A percentile compares a stretch with the other conserved stretches of the same genome.
Evolutionary conservation across 2,113 vertebrate genomes (phyloP).

Genomic region (Peromyscus maniculatus): DNA sequence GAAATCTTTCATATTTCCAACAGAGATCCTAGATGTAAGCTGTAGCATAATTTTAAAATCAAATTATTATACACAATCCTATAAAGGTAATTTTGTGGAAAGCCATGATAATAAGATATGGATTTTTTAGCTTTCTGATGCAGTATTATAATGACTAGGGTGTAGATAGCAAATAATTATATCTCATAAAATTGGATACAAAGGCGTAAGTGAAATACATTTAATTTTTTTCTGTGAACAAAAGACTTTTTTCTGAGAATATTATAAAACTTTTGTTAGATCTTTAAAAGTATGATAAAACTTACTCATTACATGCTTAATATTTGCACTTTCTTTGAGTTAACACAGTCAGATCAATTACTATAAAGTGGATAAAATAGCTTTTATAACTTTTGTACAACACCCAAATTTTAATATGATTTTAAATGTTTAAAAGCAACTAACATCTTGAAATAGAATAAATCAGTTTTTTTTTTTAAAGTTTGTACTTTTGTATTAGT

Average conservation of each 20-base stretch:
- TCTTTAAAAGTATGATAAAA: slow-evolving; percentile 48
- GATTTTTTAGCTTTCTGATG: slow-evolving; percentile 34
- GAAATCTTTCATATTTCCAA: slow-evolving; percentile 32
- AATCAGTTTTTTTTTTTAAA: not conserved
- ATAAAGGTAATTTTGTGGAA: slow-evolving; percentile 43
- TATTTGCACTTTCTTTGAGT: slow-evolving; percentile 8
- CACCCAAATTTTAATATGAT: not conserved
- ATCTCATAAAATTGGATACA: slow-evolving; percentile 43
- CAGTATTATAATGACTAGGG: slow-evolving; percentile 2
- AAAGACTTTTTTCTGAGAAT: slow-evolving; percentile 58
- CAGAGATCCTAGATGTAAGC: not conserved
- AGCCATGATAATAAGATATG: not conserved
- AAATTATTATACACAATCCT: not conserved
- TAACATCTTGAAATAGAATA: slow-evolving; percentile 1
- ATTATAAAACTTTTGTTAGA: slow-evolving; percentile 33
- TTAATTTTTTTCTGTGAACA: slow-evolving; percentile 37
- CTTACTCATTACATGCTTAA: slow-evolving; percentile 42
- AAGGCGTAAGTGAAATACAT: slow-evolving; percentile 49
- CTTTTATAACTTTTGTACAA: slow-evolving; percentile 18
- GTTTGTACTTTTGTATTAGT: not conserved
- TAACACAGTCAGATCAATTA: slow-evolving; percentile 29
- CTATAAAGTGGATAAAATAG: not conserved
- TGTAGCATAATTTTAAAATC: slow-evolving; percentile 40
- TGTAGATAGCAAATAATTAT: slow-evolving; percentile 49
- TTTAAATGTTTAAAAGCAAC: slow-evolving; percentile 11